Base-by-base conservation (phyloP, 2,888 invertebrate genomes). In the Drosophila stalkeri region DNA sequence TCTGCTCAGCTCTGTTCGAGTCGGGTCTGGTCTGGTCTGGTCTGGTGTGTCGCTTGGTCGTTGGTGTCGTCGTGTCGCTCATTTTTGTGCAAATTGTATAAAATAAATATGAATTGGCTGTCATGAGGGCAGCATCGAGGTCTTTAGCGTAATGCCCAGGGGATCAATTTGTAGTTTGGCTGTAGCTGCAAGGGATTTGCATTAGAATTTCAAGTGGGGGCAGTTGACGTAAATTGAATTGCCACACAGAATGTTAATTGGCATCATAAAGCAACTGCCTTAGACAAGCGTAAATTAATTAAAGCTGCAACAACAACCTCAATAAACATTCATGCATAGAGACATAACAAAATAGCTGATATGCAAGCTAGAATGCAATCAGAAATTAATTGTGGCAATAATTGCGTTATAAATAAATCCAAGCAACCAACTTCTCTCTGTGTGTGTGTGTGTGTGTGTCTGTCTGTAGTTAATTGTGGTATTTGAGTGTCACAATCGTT, bases 301-400 rank as follows among this genome's bases (percentile, higher is more conserved):
- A 78, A 78, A 73, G 57, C 57, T 69, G 59, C 70, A 66, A 8
- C 49, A 52, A 46, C 16, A 68, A 37, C 49, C 44, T 33, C 12
- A 18, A 23, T 57, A 27, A 44, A 52, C 47, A 47, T 47, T 18
- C 35, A 54, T 39, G 27, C 16, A 54, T 23, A 9, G 39, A n/a
- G 51, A 23, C 41, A 46, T 49, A 23, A 23, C 49, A 56, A 66
- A 65, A 56, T 39, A 60, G 64, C 44, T 44, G 68, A 61, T 66
- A 56, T 43, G 74, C 64, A 56, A 56, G 52, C 59, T 66, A 31
- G 63, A 77, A 81, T 75, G 77, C 90, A 83, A 87, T 84, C 76
- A 83, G 80, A 85, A 89, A 89, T 90, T 82, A 86, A 89, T 84
- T 88, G 72, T 80, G 80, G 71, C 80, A 86, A 89, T 89, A 87